Evolutionary conservation across 2,888 invertebrate species (phyloP).

Genomic region (Antitype chi): DNA sequence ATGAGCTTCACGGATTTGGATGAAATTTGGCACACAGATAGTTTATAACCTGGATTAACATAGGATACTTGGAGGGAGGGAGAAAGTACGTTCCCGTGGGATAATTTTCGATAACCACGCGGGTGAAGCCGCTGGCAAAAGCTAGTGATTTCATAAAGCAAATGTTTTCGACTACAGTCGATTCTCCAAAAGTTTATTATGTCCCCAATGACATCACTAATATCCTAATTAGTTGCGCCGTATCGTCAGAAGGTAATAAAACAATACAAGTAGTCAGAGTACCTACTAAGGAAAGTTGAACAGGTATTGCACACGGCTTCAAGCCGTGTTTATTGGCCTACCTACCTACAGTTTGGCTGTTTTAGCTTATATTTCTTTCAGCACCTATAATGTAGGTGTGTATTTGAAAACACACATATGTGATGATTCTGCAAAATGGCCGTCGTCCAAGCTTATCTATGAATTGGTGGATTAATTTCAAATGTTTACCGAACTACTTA

Average conservation of each 20-base stretch:
- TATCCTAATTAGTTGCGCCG: constrained; percentile 58
- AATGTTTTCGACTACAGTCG: constrained; percentile 25
- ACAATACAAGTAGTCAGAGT: constrained; percentile 53
- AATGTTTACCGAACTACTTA: constrained; percentile 22
- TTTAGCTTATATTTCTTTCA: constrained; percentile 35
- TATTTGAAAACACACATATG: constrained; percentile 20
- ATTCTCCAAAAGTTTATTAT: constrained; percentile 41
- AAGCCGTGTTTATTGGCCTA: constrained; percentile 34
- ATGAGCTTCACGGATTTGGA: too few relatives aligned
- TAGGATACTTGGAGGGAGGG: too few relatives aligned
- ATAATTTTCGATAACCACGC: too few relatives aligned
- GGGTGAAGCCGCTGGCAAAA: too few relatives aligned
- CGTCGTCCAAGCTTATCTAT: constrained; percentile 15
- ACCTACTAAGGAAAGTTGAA: constrained; percentile 61
- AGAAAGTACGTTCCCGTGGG: too few relatives aligned
- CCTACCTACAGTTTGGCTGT: constrained; percentile 23
- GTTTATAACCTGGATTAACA: too few relatives aligned
- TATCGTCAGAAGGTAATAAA: constrained; percentile 57
- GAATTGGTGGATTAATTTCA: constrained; percentile 29
- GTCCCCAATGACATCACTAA: constrained; percentile 64
- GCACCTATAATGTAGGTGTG: not conserved
- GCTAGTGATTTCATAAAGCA: constrained; percentile 8
- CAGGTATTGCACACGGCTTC: constrained; percentile 58
- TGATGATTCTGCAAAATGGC: constrained; percentile 24
- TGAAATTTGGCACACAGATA: too few relatives aligned